Conservation (phyloP, 2,888 invertebrate species). For the Agelastica alni region DNA sequence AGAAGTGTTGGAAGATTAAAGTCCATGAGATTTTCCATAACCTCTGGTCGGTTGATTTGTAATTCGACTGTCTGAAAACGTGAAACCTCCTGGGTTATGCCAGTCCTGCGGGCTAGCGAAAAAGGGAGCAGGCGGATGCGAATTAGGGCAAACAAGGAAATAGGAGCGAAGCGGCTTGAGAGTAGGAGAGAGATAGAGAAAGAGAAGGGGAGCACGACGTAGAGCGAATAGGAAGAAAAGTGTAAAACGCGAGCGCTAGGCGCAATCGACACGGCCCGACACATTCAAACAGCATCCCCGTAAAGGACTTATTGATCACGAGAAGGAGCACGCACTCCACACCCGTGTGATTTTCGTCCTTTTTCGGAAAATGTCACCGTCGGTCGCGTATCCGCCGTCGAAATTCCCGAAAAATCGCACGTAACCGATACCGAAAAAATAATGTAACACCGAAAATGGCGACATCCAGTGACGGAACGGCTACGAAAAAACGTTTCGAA, state of each 20-base stretch:
- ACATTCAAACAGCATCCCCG: slow-evolving; percentile 48
- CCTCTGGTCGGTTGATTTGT: no score
- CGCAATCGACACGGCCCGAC: slow-evolving; percentile 20
- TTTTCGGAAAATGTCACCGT: slow-evolving; percentile 36
- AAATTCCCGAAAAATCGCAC: slow-evolving; percentile 21
- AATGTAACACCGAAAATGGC: slow-evolving; percentile 30
- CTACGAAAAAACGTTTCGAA: slow-evolving; percentile 49
- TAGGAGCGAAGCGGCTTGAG: background rate
- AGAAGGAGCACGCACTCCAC: slow-evolving; percentile 48
- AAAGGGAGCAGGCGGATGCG: background rate
- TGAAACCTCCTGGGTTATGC: background rate
- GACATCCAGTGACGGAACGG: slow-evolving; percentile 46
- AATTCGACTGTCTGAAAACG: no score
- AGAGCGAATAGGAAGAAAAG: slow-evolving; percentile 2
- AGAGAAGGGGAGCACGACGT: no score
- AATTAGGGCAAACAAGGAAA: slow-evolving; percentile 29
- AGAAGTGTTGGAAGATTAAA: no score
- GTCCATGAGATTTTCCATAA: no score
- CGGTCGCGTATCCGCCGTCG: slow-evolving; percentile 18
- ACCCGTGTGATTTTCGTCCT: slow-evolving; percentile 43
- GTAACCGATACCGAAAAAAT: slow-evolving; percentile 18
- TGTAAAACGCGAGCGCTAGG: slow-evolving; percentile 16
- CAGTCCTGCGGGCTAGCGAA: background rate
- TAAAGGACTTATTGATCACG: slow-evolving; percentile 53
- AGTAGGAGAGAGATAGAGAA: no score